phyloP scores from a whole-genome alignment of 2,113 vertebrate genomes.

The Lynx canadensis region DNA sequence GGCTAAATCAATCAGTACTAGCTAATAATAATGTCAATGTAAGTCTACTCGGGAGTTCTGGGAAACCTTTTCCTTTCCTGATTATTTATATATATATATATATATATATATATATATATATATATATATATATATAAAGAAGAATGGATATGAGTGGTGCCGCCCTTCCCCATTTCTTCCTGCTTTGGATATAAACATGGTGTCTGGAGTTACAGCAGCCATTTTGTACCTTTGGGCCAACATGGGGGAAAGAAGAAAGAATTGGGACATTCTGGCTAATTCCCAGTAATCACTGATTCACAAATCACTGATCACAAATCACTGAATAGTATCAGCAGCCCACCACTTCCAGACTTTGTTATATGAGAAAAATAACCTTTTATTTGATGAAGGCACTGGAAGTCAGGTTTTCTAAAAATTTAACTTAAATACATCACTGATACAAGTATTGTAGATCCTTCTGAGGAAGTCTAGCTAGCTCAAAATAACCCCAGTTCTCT shows the following conservation, averaged over 20 bases:
- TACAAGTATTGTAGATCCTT: not conserved
- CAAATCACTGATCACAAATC: not conserved
- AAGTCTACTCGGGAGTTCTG: not conserved
- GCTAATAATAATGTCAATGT: slow-evolving; percentile 2
- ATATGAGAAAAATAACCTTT: slow-evolving; percentile 19
- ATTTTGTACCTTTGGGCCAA: not conserved
- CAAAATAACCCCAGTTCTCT: slow-evolving; percentile 13
- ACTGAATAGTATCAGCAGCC: not conserved
- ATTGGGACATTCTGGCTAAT: not conserved
- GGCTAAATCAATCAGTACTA: not conserved
- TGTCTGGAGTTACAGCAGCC: not conserved
- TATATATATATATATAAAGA: too few species aligned
- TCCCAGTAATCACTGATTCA: too few species aligned
- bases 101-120: too few species aligned
- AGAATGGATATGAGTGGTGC: not conserved
- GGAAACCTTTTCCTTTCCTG: not conserved
- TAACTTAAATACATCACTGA: slow-evolving; percentile 8
- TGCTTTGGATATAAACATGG: not conserved
- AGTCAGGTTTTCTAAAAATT: slow-evolving; percentile 19
- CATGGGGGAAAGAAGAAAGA: not conserved
- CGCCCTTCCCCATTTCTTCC: not conserved
- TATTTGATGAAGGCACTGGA: slow-evolving; percentile 35
- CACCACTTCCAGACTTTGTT: not conserved
- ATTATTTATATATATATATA: not conserved
- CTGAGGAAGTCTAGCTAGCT: not conserved